Conservation (phyloP, 2,888 invertebrate species). For the Desoria tigrina region DNA sequence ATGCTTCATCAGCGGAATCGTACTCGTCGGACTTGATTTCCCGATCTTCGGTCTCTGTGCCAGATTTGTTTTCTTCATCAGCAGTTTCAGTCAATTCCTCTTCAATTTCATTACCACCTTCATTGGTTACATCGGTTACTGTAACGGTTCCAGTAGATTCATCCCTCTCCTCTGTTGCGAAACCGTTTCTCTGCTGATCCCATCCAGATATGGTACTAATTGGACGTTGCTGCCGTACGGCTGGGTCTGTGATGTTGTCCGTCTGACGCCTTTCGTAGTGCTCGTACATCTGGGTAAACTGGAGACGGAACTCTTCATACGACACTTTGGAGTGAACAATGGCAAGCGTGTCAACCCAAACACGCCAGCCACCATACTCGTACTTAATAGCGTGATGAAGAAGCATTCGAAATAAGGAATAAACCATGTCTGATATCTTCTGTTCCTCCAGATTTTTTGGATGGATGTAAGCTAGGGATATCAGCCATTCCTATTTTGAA, state of each 20-base stretch:
- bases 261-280: constrained; percentile 91
- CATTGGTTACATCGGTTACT: constrained; percentile 51
- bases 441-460: constrained; percentile 93
- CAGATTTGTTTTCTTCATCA: constrained; percentile 28
- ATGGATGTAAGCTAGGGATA: constrained; percentile 97
- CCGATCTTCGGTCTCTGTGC: constrained; percentile 24
- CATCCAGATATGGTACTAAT: constrained; percentile 95
- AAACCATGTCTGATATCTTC: constrained; percentile 97
- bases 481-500: constrained; percentile 81
- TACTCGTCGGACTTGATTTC: constrained; percentile 20
- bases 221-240: constrained; percentile 86
- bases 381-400: constrained; percentile 98
- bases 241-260: constrained; percentile 92
- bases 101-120: constrained; percentile 24
- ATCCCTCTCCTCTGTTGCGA: constrained; percentile 32
- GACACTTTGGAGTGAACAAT: constrained; percentile 99
- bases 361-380: constrained; percentile 99
- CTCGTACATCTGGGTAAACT: constrained; percentile 96
- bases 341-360: constrained; percentile 99
- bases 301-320: constrained; percentile 95
- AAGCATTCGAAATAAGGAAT: constrained; percentile 93
- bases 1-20: constrained; percentile 17
- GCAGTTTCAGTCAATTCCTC: constrained; percentile 23
- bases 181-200: constrained; percentile 64
- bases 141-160: constrained; percentile 39